phyloP scores from a whole-genome alignment of 2,888 invertebrate species.

The Folsomia candida region DNA sequence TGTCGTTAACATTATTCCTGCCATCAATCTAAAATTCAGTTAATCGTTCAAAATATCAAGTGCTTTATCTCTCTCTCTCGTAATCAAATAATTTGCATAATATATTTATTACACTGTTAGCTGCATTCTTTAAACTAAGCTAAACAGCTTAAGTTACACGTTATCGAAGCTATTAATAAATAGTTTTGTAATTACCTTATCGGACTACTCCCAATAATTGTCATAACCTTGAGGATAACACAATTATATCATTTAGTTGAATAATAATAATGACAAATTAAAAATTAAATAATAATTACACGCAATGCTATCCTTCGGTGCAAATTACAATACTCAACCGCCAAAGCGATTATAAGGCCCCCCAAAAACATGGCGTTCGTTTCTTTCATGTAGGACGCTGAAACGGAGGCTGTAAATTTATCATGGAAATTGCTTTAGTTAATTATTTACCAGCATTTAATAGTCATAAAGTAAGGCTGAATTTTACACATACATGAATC shows the following conservation, averaged over 20 bases:
- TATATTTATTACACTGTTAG: not conserved
- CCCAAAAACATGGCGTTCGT: conserved; percentile 52
- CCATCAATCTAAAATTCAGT: conserved; percentile 64
- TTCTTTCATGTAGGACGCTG: conserved; percentile 40
- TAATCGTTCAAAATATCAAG: not conserved
- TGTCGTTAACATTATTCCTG: conserved; percentile 80
- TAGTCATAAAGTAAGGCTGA: conserved; percentile 52
- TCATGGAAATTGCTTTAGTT: not conserved
- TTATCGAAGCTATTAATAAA: not conserved
- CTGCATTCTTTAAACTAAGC: not conserved
- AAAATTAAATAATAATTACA: no score
- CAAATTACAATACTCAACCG: conserved; percentile 55
- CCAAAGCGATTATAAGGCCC: conserved; percentile 58
- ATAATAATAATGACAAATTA: no score
- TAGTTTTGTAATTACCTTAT: conserved; percentile 13
- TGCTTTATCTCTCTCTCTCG: no score
- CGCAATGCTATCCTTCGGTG: conserved; percentile 58
- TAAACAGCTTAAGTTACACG: not conserved
- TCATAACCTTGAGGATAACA: no score
- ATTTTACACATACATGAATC: conserved; percentile 53
- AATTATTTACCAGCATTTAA: not conserved
- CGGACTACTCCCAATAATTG: conserved; percentile 29
- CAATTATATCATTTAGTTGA: no score
- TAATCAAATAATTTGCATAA: no score
- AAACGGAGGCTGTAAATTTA: conserved; percentile 3